Base-by-base conservation (phyloP, 2,888 invertebrate species). In the Slavum lentiscoides region DNA sequence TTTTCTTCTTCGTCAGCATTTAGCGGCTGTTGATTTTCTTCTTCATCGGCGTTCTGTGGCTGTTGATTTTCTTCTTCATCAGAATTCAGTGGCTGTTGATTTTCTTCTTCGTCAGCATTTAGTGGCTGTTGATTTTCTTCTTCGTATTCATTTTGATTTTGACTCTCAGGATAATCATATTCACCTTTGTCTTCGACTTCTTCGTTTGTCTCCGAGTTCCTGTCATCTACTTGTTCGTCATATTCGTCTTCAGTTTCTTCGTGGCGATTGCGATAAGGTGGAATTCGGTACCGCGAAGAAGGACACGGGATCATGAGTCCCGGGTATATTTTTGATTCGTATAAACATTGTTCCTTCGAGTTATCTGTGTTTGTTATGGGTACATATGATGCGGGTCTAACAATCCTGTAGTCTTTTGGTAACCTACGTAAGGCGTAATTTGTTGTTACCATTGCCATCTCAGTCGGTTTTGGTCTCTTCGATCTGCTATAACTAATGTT, bases 171-270 rank as follows among this genome's bases (percentile, higher is more conserved):
- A 64, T 80, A 80, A 13, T 80, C 80, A 8, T 81, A 70, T 4
- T 81, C 37, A 13, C n/a, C 64, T 64, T 69, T 74, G 30, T 74
- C 68, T 23, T 80, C 62, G 30, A 67, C 11, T n/a, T 80, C 62
- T 66, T 64, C 62, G n/a, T 72, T 69, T 13, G n/a, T 13, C 11
- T 15, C 76, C 0, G 62, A 15, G 23, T 74, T 68, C 19, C 68
- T 74, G 5, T 82, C 72, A n/a, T 82, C 73, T 55, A 82, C 83
- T n/a, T 83, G 61, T n/a, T 83, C 61, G 37, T 83, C 82, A 13
- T 84, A 82, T 17, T 62, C 82, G 39, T 80, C 70, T 19, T 81
- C 73, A 21, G 66, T 61, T n/a, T 66, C 80, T n/a, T 66, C 43
- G 11, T 73, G 39, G 2, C 8, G 23, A 17, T 58, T 49, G 19